Base-by-base conservation (phyloP, 2,888 invertebrate genomes). In the Galerucella pusilla region DNA sequence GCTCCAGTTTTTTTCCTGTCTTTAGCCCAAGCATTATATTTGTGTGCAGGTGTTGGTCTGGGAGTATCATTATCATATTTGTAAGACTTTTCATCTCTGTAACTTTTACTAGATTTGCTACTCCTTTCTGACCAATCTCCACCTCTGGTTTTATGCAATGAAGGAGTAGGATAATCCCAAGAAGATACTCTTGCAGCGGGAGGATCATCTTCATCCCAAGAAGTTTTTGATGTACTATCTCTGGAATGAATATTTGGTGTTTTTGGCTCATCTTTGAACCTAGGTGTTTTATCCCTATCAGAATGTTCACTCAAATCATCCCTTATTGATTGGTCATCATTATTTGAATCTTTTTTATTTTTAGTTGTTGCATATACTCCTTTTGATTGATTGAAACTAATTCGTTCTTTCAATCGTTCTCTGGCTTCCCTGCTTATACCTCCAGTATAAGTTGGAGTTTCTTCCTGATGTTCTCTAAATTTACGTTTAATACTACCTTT, bases 161-260 rank as follows among this genome's bases (percentile, higher is more conserved):
- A 90, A 0, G 97, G 98, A 0, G 97, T 97, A 0, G 97, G 97
- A 85, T 95, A 93, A 88, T 98, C 98, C 98, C 98, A 98, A 69
- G 93, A 92, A 0, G 97, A 97, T 81, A 92, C 93, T 74, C 91
- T 91, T 0, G 90, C 85, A 1, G 91, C 90, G 6, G 88, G 88
- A 54, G 90, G 90, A 49, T 89, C 89, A 67, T 94, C 94, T 66
- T 96, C 96, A 81, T 94, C 94, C 94, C 94, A 94, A n/a, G 92
- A 91, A 60, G 92, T 92, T 84, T 91, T 93, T 65, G 91, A 91
- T 0, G 93, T 91, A 1, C 91, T 90, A 82, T 91, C 91, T 84
- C 90, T 91, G 1, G 91, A 88, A 82, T 89, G 89, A 12, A 91
- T 90, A 87, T 91, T 92, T 0, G 97, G 97, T 12, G 97, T 97